These are phyloP conservation scores for Allygus modestus DNA, from an alignment of 2,888 invertebrate species.

Conservation along the genomic window DNA sequence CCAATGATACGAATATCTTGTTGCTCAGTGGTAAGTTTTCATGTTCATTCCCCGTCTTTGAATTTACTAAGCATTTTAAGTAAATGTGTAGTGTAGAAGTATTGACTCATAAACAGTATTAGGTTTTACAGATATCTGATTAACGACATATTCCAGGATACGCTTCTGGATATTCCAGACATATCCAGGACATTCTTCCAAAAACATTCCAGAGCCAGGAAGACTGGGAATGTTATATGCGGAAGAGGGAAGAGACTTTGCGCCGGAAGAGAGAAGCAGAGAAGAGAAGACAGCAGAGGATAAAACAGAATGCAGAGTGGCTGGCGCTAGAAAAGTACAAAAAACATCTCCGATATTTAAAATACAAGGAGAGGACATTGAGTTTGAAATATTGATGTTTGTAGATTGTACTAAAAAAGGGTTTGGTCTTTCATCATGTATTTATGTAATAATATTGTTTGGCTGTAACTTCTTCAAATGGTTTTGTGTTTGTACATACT, in stretches of 20 bases:
- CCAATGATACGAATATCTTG: background rate
- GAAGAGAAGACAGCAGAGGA: constrained; percentile 25
- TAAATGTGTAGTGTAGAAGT: background rate
- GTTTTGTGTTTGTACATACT: too few relatives aligned
- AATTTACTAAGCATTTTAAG: background rate
- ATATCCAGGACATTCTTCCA: background rate
- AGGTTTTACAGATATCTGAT: too few relatives aligned
- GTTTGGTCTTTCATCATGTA: background rate
- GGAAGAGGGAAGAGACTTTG: constrained; percentile 5
- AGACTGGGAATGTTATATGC: constrained; percentile 8
- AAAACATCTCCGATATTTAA: constrained; percentile 27
- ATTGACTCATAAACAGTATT: too few relatives aligned
- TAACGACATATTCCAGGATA: background rate
- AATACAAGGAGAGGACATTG: constrained; percentile 11
- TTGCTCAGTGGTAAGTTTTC: background rate
- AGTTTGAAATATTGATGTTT: constrained; percentile 24
- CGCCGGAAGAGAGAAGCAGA: constrained; percentile 19
- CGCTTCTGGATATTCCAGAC: background rate
- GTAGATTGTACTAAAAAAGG: background rate
- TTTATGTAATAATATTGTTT: background rate
- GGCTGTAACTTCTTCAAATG: too few relatives aligned
- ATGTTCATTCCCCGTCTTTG: background rate
- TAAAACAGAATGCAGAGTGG: constrained; percentile 42
- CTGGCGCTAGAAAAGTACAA: constrained; percentile 25
- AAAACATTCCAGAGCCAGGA: background rate